Evolutionary conservation across 2,888 invertebrate genomes (phyloP).

Genomic region (Epinotia nisella): DNA sequence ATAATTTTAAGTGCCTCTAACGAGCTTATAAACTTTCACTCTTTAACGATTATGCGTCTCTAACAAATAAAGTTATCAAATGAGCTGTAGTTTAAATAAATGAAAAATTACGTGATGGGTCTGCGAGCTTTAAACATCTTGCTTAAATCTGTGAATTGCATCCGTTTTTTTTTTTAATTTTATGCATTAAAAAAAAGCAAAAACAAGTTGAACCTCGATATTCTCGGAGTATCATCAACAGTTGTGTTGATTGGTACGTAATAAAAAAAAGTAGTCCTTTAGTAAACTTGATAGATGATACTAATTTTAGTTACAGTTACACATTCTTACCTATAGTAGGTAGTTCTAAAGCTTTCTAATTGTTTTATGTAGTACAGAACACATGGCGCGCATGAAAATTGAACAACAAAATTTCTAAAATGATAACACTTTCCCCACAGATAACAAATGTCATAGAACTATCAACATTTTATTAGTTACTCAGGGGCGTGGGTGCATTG

Average conservation of each 20-base stretch:
- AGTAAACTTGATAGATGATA: too few relatives aligned
- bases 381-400: background rate
- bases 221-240: too few relatives aligned
- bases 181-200: too few relatives aligned
- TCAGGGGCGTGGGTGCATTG: constrained; percentile 10
- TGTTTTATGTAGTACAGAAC: background rate
- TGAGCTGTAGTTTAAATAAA: background rate
- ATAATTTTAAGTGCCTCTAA: constrained; percentile 18
- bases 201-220: too few relatives aligned
- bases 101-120: background rate
- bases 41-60: constrained; percentile 2
- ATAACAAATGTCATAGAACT: constrained; percentile 23
- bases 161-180: too few relatives aligned
- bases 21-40: constrained; percentile 14
- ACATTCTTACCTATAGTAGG: too few relatives aligned
- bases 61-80: constrained; percentile 14
- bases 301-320: too few relatives aligned
- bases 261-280: too few relatives aligned
- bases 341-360: background rate
- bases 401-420: constrained; percentile 1
- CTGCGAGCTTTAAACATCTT: background rate
- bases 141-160: background rate
- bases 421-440: constrained; percentile 20
- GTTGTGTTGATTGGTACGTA: too few relatives aligned
- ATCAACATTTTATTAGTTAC: constrained; percentile 11